Evolutionary conservation across 2,113 vertebrate genomes (phyloP).

Genomic region (Shinisaurus crocodilurus): DNA sequence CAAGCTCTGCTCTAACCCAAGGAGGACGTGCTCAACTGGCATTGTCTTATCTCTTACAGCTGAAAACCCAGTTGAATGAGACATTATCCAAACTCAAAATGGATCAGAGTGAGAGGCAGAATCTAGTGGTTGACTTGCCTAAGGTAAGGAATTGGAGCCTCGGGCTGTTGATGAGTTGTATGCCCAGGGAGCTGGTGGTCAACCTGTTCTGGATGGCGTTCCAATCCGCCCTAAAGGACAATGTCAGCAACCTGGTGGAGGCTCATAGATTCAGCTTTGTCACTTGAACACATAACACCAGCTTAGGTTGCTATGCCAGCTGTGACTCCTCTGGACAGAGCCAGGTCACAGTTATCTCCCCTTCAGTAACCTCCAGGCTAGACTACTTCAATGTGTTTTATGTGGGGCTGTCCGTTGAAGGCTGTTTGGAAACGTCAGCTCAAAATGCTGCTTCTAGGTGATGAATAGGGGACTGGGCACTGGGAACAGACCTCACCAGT

Average conservation of each 20-base stretch:
- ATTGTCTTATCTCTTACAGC: slow-evolving; percentile 78
- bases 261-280: background rate
- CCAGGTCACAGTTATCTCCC: background rate
- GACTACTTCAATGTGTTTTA: background rate
- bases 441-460: background rate
- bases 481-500: background rate
- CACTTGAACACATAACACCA: background rate
- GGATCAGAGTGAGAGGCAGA: slow-evolving; percentile 89
- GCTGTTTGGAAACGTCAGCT: background rate
- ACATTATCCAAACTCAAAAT: slow-evolving; percentile 88
- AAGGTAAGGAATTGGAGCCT: slow-evolving; percentile 80
- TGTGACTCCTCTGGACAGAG: background rate
- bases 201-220: background rate
- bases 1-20: slow-evolving; percentile 44
- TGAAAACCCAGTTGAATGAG: slow-evolving; percentile 91
- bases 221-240: background rate
- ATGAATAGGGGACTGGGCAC: background rate
- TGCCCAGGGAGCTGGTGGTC: background rate
- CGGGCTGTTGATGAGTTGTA: background rate
- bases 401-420: background rate
- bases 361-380: background rate
- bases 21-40: slow-evolving; percentile 22
- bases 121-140: slow-evolving; percentile 88
- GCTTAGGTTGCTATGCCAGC: background rate
- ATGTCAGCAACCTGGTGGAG: too few relatives aligned